A percentile compares a stretch with the other conserved stretches of the same genome.
Conservation (phyloP, 2,797 vertebrate species). For the Lemur catta region DNA sequence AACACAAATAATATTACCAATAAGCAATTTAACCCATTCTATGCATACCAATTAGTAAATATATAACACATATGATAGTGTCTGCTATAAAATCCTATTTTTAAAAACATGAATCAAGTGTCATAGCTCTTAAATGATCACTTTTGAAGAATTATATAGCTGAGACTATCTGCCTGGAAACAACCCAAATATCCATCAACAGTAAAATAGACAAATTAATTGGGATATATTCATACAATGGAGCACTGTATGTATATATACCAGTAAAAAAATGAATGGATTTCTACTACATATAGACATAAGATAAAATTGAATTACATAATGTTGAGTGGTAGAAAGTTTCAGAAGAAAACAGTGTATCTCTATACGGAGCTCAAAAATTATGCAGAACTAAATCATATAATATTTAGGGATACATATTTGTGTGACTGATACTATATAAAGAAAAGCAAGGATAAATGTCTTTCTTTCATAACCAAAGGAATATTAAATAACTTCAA, state of each 20-base stretch:
- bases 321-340: not conserved
- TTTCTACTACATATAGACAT: not conserved
- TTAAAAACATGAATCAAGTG: not conserved
- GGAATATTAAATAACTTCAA: conserved; percentile 5
- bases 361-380: conserved; percentile 11
- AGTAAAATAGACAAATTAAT: not conserved
- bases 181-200: not conserved
- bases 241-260: not conserved
- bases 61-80: not conserved
- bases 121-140: not conserved
- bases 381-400: not conserved
- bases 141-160: not conserved
- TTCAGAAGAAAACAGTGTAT: not conserved
- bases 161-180: not conserved
- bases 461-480: not conserved
- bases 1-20: conserved; percentile 7
- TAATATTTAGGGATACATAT: not conserved
- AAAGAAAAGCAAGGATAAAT: conserved; percentile 30
- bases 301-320: not conserved
- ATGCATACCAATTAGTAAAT: conserved; percentile 12
- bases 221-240: not conserved
- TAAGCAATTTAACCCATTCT: not conserved
- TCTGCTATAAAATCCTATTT: not conserved
- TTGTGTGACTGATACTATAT: not conserved
- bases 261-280: not conserved